These are phyloP conservation scores for Schizothorax lantsangensis DNA, from an alignment of 2,797 vertebrate species.

Conservation along the genomic window DNA sequence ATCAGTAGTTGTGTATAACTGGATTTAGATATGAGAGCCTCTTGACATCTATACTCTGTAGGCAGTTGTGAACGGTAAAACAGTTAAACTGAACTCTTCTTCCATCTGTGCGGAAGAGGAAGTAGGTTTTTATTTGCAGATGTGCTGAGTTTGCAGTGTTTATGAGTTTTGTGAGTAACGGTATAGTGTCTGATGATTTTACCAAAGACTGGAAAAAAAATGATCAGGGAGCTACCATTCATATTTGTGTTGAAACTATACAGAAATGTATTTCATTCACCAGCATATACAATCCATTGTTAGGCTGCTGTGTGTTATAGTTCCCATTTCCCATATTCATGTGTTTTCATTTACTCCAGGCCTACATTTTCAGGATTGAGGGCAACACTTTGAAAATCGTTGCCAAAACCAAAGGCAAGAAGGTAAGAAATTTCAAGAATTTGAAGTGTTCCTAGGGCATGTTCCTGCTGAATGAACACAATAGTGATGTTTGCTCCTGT, in stretches of 20 bases:
- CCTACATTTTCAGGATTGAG: constrained; percentile 85
- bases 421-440: constrained; percentile 76
- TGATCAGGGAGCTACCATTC: neutral
- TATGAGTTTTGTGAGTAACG: constrained; percentile 21
- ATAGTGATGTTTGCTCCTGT: neutral
- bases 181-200: constrained; percentile 1
- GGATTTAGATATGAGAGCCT: neutral
- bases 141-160: constrained; percentile 33
- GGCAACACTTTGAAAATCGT: constrained; percentile 77
- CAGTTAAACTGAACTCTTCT: constrained; percentile 31
- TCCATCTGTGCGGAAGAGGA: constrained; percentile 49
- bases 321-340: neutral
- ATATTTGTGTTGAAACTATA: neutral
- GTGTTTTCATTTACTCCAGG: constrained; percentile 74
- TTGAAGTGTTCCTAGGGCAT: neutral
- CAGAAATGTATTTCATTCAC: neutral
- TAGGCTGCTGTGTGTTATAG: neutral
- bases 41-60: neutral
- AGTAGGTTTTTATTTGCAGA: constrained; percentile 39
- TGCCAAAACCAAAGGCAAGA: constrained; percentile 78
- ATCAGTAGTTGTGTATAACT: neutral
- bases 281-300: neutral
- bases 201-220: constrained; percentile 23
- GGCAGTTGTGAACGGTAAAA: constrained; percentile 19
- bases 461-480: constrained; percentile 6